A percentile compares a stretch with the other conserved stretches of the same genome.
These are phyloP conservation scores for Drosophila pectinifera DNA, from an alignment of 1,140 invertebrate species.

Conservation along the genomic window DNA sequence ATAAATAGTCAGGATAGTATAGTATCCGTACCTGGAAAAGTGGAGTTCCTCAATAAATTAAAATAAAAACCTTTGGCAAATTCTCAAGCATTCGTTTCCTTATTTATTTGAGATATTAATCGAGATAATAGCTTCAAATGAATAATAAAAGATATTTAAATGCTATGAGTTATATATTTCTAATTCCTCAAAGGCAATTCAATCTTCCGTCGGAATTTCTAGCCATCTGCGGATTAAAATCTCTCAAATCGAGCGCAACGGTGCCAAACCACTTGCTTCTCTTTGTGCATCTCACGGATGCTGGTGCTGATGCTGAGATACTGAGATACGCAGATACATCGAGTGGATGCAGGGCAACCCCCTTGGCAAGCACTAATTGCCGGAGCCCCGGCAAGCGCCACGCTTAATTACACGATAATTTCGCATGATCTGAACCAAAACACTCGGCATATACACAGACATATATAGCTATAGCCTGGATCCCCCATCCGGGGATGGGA, in stretches of 20 bases:
- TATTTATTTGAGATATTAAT: too few relatives aligned
- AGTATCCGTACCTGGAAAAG: too few relatives aligned
- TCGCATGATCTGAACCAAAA: constrained; percentile 65
- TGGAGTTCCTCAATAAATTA: too few relatives aligned
- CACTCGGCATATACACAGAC: background rate
- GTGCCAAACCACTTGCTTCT: constrained; percentile 40
- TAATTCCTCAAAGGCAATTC: background rate
- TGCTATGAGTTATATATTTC: background rate
- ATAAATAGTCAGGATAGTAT: background rate
- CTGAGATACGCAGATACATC: background rate
- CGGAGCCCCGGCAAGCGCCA: constrained; percentile 47
- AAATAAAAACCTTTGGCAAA: too few relatives aligned
- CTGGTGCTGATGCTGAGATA: background rate
- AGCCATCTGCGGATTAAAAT: constrained; percentile 23
- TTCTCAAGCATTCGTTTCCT: too few relatives aligned
- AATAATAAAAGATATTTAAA: too few relatives aligned
- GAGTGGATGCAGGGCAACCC: background rate
- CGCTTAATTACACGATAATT: constrained; percentile 84
- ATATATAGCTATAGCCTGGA: background rate
- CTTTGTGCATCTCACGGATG: constrained; percentile 2
- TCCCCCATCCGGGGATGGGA: too few relatives aligned
- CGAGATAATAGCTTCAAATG: too few relatives aligned
- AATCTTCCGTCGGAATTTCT: constrained; percentile 12
- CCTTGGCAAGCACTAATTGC: constrained; percentile 45
- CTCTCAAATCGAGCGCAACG: constrained; percentile 34